Base-by-base conservation (phyloP, 2,113 vertebrate genomes). In the Eolophus roseicapilla region DNA sequence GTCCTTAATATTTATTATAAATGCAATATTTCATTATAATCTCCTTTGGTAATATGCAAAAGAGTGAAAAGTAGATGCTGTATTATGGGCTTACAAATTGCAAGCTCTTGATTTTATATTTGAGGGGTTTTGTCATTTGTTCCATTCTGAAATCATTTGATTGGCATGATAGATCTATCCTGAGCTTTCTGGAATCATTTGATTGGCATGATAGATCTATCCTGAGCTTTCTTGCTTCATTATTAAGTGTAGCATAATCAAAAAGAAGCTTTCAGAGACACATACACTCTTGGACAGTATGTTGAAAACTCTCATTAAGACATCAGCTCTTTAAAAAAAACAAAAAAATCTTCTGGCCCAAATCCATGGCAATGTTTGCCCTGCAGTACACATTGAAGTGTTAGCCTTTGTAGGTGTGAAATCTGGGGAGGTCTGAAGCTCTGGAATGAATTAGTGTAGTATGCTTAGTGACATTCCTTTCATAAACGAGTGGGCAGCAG, bases 401-500 rank as follows among this genome's bases (percentile, higher is more conserved):
- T 78, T 78, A 86, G 47, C 35, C 11, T 88, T 81, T 86, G 64
- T 67, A 95, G 85, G 89, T 97, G 95, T 95, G 91, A 74, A 79
- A 92, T 91, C 91, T 77, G 69, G 76, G 95, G 82, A 62, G 14
- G 13, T 86, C 87, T 92, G 60, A 79, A 52, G 80, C 21, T n/a
- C 82, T 91, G 96, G 69, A 92, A 96, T 93, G 39, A 49, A 31
- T 47, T 59, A 35, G 27, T 15, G n/a, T 29, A 39, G 67, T 64
- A 35, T 50, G 49, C 64, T 25, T 5, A 27, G 60, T 37, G 87
- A 89, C 82, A 55, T 96, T 96, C 68, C 93, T 97, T 97, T 96
- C 93, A 49, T 96, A 69, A 17, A 37, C 52, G 52, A 46, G 86
- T 88, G 82, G 82, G 93, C 4, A 83, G 82, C 78, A 63, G 91